phyloP scores from a whole-genome alignment of 2,888 invertebrate genomes.

The Stenurella melanura region DNA sequence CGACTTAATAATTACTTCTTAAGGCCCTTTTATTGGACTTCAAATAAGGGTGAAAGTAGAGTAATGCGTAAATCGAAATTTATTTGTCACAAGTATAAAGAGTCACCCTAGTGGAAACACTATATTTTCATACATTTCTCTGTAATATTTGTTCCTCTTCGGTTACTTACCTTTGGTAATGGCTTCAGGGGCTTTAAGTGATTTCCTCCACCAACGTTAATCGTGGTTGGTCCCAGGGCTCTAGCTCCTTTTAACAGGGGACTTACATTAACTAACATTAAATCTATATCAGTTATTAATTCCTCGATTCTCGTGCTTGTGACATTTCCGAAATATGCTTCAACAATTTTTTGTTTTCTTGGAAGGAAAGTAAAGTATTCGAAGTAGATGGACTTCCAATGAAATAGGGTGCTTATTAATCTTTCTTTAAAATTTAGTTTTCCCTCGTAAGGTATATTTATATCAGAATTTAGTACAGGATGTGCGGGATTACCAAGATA shows the following conservation, averaged over 20 bases:
- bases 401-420: slow-evolving; percentile 51
- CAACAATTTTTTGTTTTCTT: slow-evolving; percentile 38
- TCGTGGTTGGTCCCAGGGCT: slow-evolving; percentile 43
- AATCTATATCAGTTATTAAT: slow-evolving; percentile 35
- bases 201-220: slow-evolving; percentile 52
- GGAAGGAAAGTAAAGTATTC: slow-evolving; percentile 43
- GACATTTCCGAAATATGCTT: slow-evolving; percentile 40
- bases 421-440: slow-evolving; percentile 69
- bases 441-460: slow-evolving; percentile 47
- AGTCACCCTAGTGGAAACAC: too few relatives aligned
- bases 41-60: too few relatives aligned
- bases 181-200: slow-evolving; percentile 61
- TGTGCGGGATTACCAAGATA: slow-evolving; percentile 48
- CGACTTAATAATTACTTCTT: too few relatives aligned
- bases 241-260: slow-evolving; percentile 43
- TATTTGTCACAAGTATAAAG: too few relatives aligned
- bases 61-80: too few relatives aligned
- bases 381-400: slow-evolving; percentile 31
- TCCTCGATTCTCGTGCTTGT: slow-evolving; percentile 52
- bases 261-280: slow-evolving; percentile 45
- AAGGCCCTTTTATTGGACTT: too few relatives aligned
- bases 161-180: slow-evolving; percentile 59
- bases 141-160: background rate
- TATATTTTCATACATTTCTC: background rate
- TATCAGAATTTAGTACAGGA: slow-evolving; percentile 54